Conservation (phyloP, 1,140 invertebrate species). For the Drosophila equinoxialis region DNA sequence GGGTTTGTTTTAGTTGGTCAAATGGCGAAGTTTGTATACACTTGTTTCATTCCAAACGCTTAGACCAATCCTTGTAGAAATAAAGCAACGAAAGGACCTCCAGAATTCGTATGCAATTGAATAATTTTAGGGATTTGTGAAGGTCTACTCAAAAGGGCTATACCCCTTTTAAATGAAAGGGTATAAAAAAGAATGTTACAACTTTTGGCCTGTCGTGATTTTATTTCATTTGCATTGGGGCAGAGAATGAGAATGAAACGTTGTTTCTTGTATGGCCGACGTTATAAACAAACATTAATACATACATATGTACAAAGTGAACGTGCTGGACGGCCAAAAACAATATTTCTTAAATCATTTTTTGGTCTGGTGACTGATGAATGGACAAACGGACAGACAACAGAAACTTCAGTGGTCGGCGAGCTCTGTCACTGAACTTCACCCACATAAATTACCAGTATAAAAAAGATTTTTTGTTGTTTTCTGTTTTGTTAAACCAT, state of each 20-base stretch:
- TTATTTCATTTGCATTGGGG: constrained; percentile 50
- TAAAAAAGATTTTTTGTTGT: not conserved
- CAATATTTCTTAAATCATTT: constrained; percentile 58
- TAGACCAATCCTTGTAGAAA: too few relatives aligned
- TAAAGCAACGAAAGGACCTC: not conserved
- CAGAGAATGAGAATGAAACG: constrained; percentile 30
- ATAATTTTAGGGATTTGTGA: not conserved
- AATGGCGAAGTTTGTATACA: not conserved
- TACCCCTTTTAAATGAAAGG: not conserved
- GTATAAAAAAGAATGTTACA: constrained; percentile 38
- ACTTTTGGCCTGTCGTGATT: constrained; percentile 29
- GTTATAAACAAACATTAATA: constrained; percentile 4
- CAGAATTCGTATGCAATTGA: not conserved
- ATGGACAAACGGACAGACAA: constrained; percentile 38
- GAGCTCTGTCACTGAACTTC: constrained; percentile 54
- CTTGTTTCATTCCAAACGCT: not conserved
- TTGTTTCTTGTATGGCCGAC: constrained; percentile 4
- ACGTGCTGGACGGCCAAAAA: constrained; percentile 43
- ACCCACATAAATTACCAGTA: constrained; percentile 67
- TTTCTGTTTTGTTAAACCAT: not conserved
- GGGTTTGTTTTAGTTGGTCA: not conserved
- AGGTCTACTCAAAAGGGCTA: not conserved
- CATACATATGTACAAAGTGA: constrained; percentile 34
- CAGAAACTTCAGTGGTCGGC: constrained; percentile 45
- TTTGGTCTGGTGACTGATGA: constrained; percentile 36